Percentiles rank a stretch among this genome's conserved stretches.
Evolutionary conservation across 1,140 invertebrate genomes (phyloP).

Genomic region (Chlorops oryzae): DNA sequence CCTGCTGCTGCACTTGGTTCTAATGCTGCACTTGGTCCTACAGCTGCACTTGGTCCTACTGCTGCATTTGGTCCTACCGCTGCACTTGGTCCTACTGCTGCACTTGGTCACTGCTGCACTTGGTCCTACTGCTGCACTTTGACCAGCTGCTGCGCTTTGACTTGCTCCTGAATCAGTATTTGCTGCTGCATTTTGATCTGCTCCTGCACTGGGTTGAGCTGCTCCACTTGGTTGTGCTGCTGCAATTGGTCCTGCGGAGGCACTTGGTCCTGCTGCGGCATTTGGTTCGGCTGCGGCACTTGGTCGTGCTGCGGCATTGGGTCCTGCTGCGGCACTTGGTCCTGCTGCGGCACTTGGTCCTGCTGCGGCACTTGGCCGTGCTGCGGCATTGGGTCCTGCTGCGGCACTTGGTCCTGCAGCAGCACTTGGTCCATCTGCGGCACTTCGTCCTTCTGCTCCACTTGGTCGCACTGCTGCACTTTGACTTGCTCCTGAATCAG

Average conservation of each 20-base stretch:
- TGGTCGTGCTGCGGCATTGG: constrained; percentile 6
- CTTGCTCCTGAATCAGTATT: constrained; percentile 3
- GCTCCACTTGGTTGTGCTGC: constrained; percentile 11
- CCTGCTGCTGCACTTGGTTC: constrained; percentile 10
- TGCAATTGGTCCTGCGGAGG: constrained; percentile 8
- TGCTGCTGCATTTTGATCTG: constrained; percentile 4
- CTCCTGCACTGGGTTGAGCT: constrained; percentile 8
- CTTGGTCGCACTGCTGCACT: constrained; percentile 13
- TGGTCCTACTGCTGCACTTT: constrained; percentile 15
- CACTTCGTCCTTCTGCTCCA: background rate
- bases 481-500: constrained; percentile 11
- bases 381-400: background rate
- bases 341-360: background rate
- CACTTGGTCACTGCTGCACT: constrained; percentile 9
- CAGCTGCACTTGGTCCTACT: constrained; percentile 13
- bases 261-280: constrained; percentile 9
- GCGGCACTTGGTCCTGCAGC: constrained; percentile 1
- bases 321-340: constrained; percentile 7
- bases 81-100: constrained; percentile 6
- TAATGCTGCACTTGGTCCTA: constrained; percentile 8
- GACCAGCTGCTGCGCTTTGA: constrained; percentile 10
- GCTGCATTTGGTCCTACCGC: constrained; percentile 12
- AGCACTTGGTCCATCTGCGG: background rate
- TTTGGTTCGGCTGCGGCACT: constrained; percentile 7
- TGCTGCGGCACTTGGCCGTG: background rate